Percentiles rank a stretch among this genome's conserved stretches.
Conservation (phyloP, 2,888 invertebrate genomes). For the Globia sparganii region DNA sequence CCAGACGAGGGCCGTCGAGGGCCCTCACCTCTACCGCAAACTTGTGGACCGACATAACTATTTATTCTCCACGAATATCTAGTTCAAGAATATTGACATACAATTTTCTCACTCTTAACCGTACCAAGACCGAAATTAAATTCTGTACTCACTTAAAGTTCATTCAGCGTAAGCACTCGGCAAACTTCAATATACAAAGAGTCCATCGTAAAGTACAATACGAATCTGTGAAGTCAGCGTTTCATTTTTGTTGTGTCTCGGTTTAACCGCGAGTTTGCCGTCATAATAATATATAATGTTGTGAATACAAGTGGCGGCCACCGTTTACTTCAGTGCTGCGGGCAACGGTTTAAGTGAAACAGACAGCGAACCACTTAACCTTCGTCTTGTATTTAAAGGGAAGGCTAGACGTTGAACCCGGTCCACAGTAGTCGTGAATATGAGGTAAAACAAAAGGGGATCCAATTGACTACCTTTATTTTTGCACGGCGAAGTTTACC, state of each 20-base stretch:
- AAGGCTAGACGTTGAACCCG: slow-evolving; percentile 83
- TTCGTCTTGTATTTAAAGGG: slow-evolving; percentile 84
- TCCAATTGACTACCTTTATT: slow-evolving; percentile 64
- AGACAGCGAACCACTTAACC: slow-evolving; percentile 87
- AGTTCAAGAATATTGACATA: slow-evolving; percentile 67
- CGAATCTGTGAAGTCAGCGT: slow-evolving; percentile 68
- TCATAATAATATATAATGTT: slow-evolving; percentile 80
- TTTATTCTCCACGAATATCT: slow-evolving; percentile 70
- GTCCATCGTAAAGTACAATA: slow-evolving; percentile 70
- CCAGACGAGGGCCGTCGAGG: slow-evolving; percentile 78
- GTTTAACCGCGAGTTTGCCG: slow-evolving; percentile 74
- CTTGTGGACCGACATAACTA: slow-evolving; percentile 77
- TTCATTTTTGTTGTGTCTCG: slow-evolving; percentile 75
- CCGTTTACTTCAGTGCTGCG: slow-evolving; percentile 78
- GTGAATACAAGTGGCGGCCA: slow-evolving; percentile 78
- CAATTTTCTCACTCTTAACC: slow-evolving; percentile 58
- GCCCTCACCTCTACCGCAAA: slow-evolving; percentile 77
- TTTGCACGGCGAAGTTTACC: slow-evolving; percentile 50
- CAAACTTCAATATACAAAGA: slow-evolving; percentile 66
- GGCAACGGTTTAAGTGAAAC: slow-evolving; percentile 85
- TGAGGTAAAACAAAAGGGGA: slow-evolving; percentile 65
- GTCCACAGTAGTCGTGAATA: slow-evolving; percentile 58
- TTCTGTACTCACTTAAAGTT: slow-evolving; percentile 58
- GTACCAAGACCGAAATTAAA: slow-evolving; percentile 61
- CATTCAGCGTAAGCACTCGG: slow-evolving; percentile 66